Base-by-base conservation (phyloP, 2,888 invertebrate species). In the Tetranychus piercei region DNA sequence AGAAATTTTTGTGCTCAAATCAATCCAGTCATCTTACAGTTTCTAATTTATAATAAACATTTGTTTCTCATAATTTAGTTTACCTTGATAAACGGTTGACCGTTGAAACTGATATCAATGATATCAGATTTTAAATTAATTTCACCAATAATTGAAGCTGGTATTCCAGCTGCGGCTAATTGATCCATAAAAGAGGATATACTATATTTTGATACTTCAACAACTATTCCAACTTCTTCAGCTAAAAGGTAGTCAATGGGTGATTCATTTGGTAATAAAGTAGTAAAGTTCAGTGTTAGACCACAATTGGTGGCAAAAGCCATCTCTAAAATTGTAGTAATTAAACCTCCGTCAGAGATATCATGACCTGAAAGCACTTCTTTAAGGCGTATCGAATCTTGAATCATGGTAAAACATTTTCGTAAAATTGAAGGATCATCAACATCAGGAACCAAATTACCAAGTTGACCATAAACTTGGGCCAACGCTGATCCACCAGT, bases 321-420 rank as follows among this genome's bases (percentile, higher is more conserved):
- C 95, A 97, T 96, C 84, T 99, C 97, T 76, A 97, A 81, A 0
- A 92, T 82, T 79, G 92, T 91, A 0, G 91, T 90, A 69, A 97
- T 85, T 55, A 97, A 85, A 45, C 99, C 97, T 34, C 99, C 97
- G 84, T 97, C 97, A 81, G 95, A 96, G 6, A 97, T 86, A 82
- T 99, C 97, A 82, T 99, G 97, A 0, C 96, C 95, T 6, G 95
- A 86, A 64, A 89, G 81, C 11, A 92, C 82, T 81, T 87, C 87
- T 5, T 86, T 86, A 78, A 88, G 88, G 84, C 87, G 86, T 70
- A 95, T 86, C n/a, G 95, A 84, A 77, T 86, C 84, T 82, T 99
- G 97, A 0, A 92, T 93, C 5, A 88, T 86, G 76, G 87, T 87
- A 81, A 99, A 99, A 0, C 91, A 88, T 73, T 87, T 85, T 75